Conservation (phyloP, 2,888 invertebrate species). For the Pyralis farinalis region DNA sequence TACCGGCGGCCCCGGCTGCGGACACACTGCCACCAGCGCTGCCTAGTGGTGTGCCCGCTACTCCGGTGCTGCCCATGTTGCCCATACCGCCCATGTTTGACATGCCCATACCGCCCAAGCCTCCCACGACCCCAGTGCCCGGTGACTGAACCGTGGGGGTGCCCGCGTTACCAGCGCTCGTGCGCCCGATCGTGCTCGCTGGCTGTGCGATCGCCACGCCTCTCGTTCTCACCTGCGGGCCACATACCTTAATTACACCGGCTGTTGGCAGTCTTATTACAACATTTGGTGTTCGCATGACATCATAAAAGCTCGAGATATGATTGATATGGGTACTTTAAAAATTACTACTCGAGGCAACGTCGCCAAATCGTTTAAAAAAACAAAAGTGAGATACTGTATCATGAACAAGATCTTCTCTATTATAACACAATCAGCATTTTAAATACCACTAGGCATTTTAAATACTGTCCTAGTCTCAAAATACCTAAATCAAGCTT, state of each 20-base stretch:
- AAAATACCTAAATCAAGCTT: too few relatives aligned
- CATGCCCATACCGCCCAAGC: conserved; percentile 9
- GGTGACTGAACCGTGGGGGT: conserved; percentile 65
- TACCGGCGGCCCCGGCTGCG: conserved; percentile 39
- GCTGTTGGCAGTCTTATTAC: too few relatives aligned
- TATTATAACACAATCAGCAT: too few relatives aligned
- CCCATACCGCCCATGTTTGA: conserved; percentile 10
- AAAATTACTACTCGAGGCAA: too few relatives aligned
- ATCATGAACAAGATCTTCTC: too few relatives aligned
- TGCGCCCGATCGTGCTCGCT: conserved; percentile 81
- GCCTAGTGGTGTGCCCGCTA: conserved; percentile 38
- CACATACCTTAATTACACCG: conserved; percentile 15
- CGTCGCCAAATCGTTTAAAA: too few relatives aligned
- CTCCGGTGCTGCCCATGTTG: conserved; percentile 35
- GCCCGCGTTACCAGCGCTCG: conserved; percentile 82
- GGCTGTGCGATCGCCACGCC: conserved; percentile 69
- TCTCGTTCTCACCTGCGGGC: conserved; percentile 75
- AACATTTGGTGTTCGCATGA: too few relatives aligned
- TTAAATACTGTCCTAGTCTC: too few relatives aligned
- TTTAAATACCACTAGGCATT: too few relatives aligned
- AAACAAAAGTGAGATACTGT: too few relatives aligned
- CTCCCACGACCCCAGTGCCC: conserved; percentile 29
- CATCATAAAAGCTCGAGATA: too few relatives aligned
- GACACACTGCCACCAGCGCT: conserved; percentile 31
- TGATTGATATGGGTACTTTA: too few relatives aligned